phyloP scores from a whole-genome alignment of 1,140 invertebrate genomes.

The Penaeus chinensis region DNA sequence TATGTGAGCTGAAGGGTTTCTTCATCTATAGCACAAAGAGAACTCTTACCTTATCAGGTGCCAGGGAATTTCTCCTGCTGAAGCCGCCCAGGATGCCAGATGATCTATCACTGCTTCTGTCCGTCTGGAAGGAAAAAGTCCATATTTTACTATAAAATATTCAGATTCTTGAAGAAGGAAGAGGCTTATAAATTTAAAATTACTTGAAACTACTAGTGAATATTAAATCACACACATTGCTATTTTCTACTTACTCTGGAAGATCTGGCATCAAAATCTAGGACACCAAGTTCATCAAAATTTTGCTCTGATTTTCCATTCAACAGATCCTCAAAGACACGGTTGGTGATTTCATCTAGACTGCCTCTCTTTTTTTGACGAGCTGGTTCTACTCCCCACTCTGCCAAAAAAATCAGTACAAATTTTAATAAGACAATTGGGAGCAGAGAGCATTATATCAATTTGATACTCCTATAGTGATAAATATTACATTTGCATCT shows the following conservation, averaged over 20 bases:
- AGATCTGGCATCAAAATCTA: slow-evolving; percentile 66
- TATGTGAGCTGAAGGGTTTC: too few species aligned
- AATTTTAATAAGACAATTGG: not conserved
- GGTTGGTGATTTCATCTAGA: slow-evolving; percentile 85
- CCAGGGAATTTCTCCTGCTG: slow-evolving; percentile 75
- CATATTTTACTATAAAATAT: slow-evolving; percentile 72
- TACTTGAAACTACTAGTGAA: too few species aligned
- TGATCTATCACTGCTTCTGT: slow-evolving; percentile 79
- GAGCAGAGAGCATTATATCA: too few species aligned
- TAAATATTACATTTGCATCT: too few species aligned
- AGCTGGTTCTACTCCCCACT: slow-evolving; percentile 54
- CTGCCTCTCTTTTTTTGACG: slow-evolving; percentile 24
- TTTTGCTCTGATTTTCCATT: slow-evolving; percentile 75
- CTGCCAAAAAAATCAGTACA: slow-evolving; percentile 23
- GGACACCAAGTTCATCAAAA: slow-evolving; percentile 69
- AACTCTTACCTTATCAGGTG: slow-evolving; percentile 68
- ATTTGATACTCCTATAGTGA: too few species aligned
- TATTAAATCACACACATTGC: too few species aligned
- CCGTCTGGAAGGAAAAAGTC: slow-evolving; percentile 65
- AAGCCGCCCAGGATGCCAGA: slow-evolving; percentile 79
- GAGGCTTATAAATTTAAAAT: not conserved
- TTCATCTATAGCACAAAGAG: not conserved
- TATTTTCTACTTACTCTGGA: slow-evolving; percentile 71
- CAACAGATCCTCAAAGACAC: slow-evolving; percentile 84
- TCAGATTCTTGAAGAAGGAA: not conserved